phyloP scores from a whole-genome alignment of 2,113 vertebrate genomes.

The Gobius niger region DNA sequence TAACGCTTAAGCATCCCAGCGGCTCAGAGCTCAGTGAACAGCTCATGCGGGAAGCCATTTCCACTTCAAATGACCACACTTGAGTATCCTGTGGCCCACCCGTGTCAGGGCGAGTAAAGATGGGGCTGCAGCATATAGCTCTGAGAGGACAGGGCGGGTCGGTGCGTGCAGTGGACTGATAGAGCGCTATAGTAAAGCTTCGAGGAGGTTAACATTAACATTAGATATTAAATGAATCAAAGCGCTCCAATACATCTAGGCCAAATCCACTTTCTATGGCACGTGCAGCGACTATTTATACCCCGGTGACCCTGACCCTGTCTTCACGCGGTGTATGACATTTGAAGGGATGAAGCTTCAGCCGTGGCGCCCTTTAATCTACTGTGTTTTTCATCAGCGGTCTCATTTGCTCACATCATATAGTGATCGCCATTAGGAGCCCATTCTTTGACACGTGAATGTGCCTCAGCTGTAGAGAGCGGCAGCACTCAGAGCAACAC shows the following conservation, averaged over 20 bases:
- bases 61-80: slow-evolving; percentile 14
- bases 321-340: slow-evolving; percentile 2
- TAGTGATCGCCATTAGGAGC: slow-evolving; percentile 43
- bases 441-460: slow-evolving; percentile 42
- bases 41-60: slow-evolving; percentile 44
- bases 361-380: slow-evolving; percentile 38
- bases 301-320: slow-evolving; percentile 9
- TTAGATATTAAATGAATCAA: too few species aligned
- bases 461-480: slow-evolving; percentile 42
- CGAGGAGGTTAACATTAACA: too few species aligned
- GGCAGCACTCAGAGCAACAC: neutral
- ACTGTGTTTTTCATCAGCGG: slow-evolving; percentile 42
- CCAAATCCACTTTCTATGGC: neutral
- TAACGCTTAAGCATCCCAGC: slow-evolving; percentile 28
- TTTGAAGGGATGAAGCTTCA: slow-evolving; percentile 22
- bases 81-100: slow-evolving; percentile 23
- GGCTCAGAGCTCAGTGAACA: slow-evolving; percentile 25
- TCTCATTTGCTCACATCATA: slow-evolving; percentile 42
- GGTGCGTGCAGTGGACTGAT: slow-evolving; percentile 51
- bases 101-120: slow-evolving; percentile 35
- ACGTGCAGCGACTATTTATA: slow-evolving; percentile 13
- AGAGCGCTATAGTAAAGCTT: slow-evolving; percentile 4
- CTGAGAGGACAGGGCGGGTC: neutral
- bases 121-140: slow-evolving; percentile 12
- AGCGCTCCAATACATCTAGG: neutral